Evolutionary conservation across 2,113 vertebrate genomes (phyloP), one percentile per base, ranked within the genome.

Genomic region (Petrocephalus microphthalmus): DNA sequence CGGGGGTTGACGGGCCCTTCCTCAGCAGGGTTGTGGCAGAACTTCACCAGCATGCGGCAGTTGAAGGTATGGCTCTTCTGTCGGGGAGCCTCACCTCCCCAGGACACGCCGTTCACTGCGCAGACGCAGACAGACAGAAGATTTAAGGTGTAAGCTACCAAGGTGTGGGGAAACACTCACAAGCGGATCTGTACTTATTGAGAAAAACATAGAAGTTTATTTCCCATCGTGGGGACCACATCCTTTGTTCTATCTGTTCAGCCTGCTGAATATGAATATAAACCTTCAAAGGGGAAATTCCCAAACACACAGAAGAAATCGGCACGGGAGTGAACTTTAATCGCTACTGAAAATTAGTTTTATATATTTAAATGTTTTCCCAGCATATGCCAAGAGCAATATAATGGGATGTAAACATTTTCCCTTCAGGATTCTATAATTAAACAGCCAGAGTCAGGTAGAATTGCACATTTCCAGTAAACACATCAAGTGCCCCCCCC

Each of bases 11-110:
- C 95, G 0, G 90, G 54, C 13, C 96, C 93, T 89, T 98, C 97
- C 89, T 99, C 98, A 82, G 96, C 87, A 92, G 93, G 86, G 89
- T 96, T 95, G 8, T 95, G 96, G 85, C 92, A 92, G 20, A 93
- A 95, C 94, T 98, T 98, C 89, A 97, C 95, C 94, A 97, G 92
- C 97, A 99, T 98, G 10, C 98, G 98, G 88, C 98, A 99, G 92
- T 97, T 99, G 92, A 99, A 99, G 0, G 98, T 99, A 89, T 99
- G 97, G 90, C 98, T 99, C 93, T 98, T 99, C 93, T 99, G 98
- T 89, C 96, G 95, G 2, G 96, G 96, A 2, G 96, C 93, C 89
- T 99, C 98, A 85, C 93, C 97, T 45, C 94, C 95, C 98, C 98
- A 99, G 0, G 97, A 92, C 89, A 97, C 96, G 88, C 98, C 98